A percentile compares a stretch with the other conserved stretches of the same genome.
These are phyloP conservation scores for Microtus ochrogaster DNA, from an alignment of 2,113 vertebrate species.

Conservation along the genomic window DNA sequence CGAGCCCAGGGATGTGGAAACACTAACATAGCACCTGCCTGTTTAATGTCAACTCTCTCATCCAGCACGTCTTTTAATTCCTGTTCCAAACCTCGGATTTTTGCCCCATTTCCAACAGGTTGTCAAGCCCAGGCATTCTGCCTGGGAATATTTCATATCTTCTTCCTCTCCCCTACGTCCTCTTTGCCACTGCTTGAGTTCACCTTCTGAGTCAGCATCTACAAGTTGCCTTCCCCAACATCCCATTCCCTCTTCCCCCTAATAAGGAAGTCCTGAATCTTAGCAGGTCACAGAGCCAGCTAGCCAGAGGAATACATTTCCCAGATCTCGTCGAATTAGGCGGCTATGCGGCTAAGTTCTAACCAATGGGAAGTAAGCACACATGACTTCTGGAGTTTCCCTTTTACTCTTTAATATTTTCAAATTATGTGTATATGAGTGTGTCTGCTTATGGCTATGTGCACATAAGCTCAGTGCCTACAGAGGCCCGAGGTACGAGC, in stretches of 20 bases:
- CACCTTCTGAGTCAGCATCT: neutral
- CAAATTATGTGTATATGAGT: neutral
- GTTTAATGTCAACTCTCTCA: neutral
- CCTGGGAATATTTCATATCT: neutral
- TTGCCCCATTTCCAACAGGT: neutral
- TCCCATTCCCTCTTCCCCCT: neutral
- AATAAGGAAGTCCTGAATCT: neutral
- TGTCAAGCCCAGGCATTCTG: neutral
- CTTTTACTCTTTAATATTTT: neutral
- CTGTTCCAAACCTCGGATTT: neutral
- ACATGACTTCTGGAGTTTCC: neutral
- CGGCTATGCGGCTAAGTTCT: neutral
- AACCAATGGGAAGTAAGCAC: constrained; percentile 42
- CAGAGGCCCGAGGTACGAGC: neutral
- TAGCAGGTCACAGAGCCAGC: neutral
- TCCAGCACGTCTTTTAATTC: neutral
- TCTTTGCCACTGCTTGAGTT: neutral
- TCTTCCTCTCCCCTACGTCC: neutral
- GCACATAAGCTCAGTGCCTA: neutral
- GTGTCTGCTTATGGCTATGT: neutral
- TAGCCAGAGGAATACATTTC: neutral
- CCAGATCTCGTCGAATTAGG: neutral
- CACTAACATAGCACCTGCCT: neutral
- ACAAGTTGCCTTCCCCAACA: neutral
- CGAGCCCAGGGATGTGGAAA: neutral